These are phyloP conservation scores for Chydorus sphaericus DNA, from an alignment of 2,888 invertebrate genomes.

Conservation along the genomic window DNA sequence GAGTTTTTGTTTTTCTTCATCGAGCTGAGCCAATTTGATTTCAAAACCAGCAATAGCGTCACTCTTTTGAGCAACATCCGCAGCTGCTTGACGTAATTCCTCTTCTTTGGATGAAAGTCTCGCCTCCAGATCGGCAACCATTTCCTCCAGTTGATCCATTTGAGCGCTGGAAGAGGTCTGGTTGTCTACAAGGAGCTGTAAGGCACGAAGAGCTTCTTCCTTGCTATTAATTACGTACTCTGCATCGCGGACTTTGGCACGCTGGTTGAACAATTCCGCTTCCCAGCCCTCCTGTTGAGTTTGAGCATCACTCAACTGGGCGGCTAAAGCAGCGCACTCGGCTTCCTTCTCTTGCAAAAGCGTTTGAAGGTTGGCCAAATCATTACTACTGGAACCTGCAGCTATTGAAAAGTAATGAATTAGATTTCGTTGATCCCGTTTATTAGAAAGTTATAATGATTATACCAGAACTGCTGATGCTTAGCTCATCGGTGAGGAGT, in stretches of 20 bases:
- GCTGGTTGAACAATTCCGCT: conserved; percentile 6
- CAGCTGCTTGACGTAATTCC: neutral
- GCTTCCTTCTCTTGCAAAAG: conserved; percentile 5
- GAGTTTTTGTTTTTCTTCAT: neutral
- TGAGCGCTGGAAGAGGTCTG: too few relatives aligned
- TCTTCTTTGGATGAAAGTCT: neutral
- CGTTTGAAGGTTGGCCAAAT: neutral
- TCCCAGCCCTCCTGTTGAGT: neutral
- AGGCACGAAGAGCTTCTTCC: neutral
- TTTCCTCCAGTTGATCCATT: neutral
- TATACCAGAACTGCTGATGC: neutral
- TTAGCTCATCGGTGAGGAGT: neutral
- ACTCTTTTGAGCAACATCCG: too few relatives aligned
- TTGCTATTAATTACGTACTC: conserved; percentile 8
- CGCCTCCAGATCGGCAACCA: neutral
- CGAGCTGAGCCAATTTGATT: neutral
- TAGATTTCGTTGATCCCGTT: neutral
- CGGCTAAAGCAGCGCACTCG: neutral
- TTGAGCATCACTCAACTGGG: neutral
- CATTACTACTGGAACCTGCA: neutral
- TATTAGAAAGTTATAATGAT: neutral
- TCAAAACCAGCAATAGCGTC: too few relatives aligned
- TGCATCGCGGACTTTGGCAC: neutral
- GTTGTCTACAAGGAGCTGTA: neutral
- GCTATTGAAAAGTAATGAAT: neutral